These are phyloP conservation scores for Neelides sp. DNA, from an alignment of 1,140 invertebrate genomes.

Conservation along the genomic window DNA sequence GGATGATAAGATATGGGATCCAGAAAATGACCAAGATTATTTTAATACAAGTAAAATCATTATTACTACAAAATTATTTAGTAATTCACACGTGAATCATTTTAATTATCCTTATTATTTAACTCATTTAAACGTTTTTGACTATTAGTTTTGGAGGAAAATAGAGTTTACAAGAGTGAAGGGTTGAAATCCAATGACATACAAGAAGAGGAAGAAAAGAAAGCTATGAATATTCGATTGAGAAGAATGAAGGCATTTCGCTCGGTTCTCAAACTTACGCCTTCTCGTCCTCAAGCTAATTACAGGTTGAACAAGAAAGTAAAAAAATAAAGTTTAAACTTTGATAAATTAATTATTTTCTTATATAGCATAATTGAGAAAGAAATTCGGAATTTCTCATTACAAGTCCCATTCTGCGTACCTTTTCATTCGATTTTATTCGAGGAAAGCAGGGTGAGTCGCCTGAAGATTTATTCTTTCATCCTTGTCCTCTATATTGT, in stretches of 20 bases:
- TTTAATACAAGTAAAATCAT: background rate
- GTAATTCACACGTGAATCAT: background rate
- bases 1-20: conserved; percentile 70
- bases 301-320: conserved; percentile 3
- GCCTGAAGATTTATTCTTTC: too few species aligned
- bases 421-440: conserved; percentile 57
- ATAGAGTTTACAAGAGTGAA: too few species aligned
- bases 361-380: conserved; percentile 46
- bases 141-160: too few species aligned
- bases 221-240: too few species aligned
- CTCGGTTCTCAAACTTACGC: conserved; percentile 8
- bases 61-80: background rate
- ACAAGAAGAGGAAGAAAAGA: too few species aligned
- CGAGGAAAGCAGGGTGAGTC: conserved; percentile 50
- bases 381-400: conserved; percentile 51
- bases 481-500: too few species aligned
- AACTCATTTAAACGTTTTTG: too few species aligned
- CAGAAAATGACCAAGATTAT: background rate
- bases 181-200: too few species aligned
- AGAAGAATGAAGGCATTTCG: conserved; percentile 6
- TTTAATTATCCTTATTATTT: too few species aligned
- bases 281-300: conserved; percentile 8
- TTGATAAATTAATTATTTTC: conserved; percentile 9
- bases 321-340: background rate
- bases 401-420: conserved; percentile 54